A percentile compares a stretch with the other conserved stretches of the same genome.
phyloP scores from a whole-genome alignment of 2,797 vertebrate genomes.

The Sus cebifrons region DNA sequence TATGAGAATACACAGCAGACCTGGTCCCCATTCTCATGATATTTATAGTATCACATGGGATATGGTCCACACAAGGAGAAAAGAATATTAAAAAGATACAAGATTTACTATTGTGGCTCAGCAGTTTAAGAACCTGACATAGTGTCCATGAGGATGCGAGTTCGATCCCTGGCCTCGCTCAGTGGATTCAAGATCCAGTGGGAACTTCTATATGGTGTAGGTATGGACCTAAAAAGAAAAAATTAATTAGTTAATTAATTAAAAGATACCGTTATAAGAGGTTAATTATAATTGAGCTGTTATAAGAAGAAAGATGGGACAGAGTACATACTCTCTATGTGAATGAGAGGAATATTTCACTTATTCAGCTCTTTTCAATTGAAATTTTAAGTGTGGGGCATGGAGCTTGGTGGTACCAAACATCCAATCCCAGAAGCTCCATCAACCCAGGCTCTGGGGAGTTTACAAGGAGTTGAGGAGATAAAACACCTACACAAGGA shows the following conservation, averaged over 20 bases:
- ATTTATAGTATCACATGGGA: not conserved
- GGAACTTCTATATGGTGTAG: no score
- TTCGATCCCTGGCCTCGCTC: no score
- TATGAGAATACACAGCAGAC: not conserved
- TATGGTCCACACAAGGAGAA: not conserved
- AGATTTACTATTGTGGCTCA: no score
- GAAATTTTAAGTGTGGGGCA: not conserved
- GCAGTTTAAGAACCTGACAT: no score
- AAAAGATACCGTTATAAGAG: not conserved
- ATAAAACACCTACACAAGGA: not conserved
- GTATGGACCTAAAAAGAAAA: no score
- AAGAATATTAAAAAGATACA: not conserved
- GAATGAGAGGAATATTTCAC: not conserved
- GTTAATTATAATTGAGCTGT: not conserved
- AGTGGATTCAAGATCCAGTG: no score
- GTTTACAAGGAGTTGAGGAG: not conserved
- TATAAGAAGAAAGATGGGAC: not conserved
- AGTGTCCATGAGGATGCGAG: no score
- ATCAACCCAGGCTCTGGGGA: not conserved
- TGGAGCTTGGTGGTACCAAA: not conserved
- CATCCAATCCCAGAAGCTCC: not conserved
- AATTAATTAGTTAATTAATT: no score
- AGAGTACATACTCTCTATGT: not conserved
- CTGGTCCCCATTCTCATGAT: not conserved
- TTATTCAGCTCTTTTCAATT: not conserved